Percentiles rank a stretch among this genome's conserved stretches.
These are phyloP conservation scores for Corvus moneduloides DNA, from an alignment of 2,113 vertebrate genomes.

Conservation along the genomic window DNA sequence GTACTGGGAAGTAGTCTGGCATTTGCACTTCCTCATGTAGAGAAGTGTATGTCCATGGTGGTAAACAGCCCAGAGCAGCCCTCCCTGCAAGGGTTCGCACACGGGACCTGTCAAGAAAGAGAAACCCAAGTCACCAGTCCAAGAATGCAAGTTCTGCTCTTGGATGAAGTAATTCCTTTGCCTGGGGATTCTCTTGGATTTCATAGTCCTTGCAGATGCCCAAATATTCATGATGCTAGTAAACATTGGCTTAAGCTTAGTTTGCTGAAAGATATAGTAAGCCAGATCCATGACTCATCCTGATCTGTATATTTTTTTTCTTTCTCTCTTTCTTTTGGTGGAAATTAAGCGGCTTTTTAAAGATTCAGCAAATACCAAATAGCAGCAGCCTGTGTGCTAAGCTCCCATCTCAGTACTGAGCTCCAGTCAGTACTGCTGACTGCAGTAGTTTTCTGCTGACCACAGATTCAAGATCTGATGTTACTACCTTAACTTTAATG, in stretches of 20 bases:
- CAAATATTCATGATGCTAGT: background rate
- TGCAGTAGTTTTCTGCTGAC: background rate
- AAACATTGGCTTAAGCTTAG: background rate
- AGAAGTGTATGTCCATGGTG: background rate
- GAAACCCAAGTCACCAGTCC: background rate
- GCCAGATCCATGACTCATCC: slow-evolving; percentile 21
- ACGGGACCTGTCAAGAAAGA: background rate
- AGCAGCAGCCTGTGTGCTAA: background rate
- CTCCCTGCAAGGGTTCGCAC: background rate
- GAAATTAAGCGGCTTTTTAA: background rate
- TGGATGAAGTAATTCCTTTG: background rate
- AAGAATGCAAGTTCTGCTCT: background rate
- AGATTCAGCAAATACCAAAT: background rate
- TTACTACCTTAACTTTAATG: background rate
- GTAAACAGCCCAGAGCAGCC: background rate
- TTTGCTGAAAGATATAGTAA: background rate
- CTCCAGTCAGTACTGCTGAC: background rate
- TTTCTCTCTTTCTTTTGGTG: background rate
- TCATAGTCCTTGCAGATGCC: background rate
- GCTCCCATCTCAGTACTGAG: background rate
- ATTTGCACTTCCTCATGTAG: background rate
- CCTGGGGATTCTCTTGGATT: slow-evolving; percentile 17
- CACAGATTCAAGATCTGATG: background rate
- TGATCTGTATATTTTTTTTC: background rate
- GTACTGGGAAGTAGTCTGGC: background rate